Base-by-base conservation (phyloP, 2,888 invertebrate genomes). In the Rhamnusium bicolor region DNA sequence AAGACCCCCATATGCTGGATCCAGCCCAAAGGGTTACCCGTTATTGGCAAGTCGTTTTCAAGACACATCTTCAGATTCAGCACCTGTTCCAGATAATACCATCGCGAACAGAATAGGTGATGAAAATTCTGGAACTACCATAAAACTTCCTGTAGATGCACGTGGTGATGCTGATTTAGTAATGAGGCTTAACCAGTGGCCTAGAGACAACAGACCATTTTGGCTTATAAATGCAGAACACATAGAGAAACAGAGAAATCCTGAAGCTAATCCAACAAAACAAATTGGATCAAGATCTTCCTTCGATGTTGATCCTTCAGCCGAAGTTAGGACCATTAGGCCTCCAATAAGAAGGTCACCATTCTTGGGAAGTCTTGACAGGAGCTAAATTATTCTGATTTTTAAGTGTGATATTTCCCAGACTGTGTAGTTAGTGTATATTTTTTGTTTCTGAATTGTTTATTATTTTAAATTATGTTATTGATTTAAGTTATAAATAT, bases 151-250 rank as follows among this genome's bases (percentile, higher is more conserved):
- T 0, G 84, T 92, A 1, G 93, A 94, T 86, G 94, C 94, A 0
- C 89, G 90, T 40, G 93, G 93, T 0, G 93, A 94, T 81, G 85
- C 85, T 54, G 89, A 91, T 1, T 86, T 93, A 2, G 88, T 94
- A 0, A 90, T 93, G 51, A 87, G 92, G n/a, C 88, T 94, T 27
- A 92, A 91, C 82, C 89, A 90, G 46, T 90, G 93, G 85, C 94
- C 94, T 0, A 85, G 90, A 65, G 93, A 94, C 76, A 89, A 92
- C 54, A 91, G 92, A 75, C 94, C 94, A 0, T 94, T 93, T 86
- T 94, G 94, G 94, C 90, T 91, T 73, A 84, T 94, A 65, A 94
- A 94, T 84, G 92, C 92, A 86, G 90, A 92, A 79, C 91, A 91
- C 0, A 90, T 93, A 8, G 93, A 94, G 83, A 72, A 62, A 24